These are phyloP conservation scores for Periphyllus acericola DNA, from an alignment of 2,888 invertebrate species.

Conservation along the genomic window DNA sequence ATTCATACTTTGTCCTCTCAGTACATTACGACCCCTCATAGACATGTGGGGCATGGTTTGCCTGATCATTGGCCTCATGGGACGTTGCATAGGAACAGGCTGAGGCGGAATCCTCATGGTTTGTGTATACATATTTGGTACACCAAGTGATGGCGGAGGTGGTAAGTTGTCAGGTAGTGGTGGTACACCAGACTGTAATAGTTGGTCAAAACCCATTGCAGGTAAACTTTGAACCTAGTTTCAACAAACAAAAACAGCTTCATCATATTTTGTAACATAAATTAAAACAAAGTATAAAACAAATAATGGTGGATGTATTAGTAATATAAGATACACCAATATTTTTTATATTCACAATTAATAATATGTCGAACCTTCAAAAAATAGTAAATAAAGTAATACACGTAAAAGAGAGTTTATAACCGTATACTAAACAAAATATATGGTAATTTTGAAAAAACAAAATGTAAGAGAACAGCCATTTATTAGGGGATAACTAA, in stretches of 20 bases:
- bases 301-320: no score
- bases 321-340: no score
- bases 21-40: conserved; percentile 20
- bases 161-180: conserved; percentile 21
- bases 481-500: no score
- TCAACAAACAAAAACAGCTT: not conserved
- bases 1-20: conserved; percentile 32
- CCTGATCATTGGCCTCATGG: conserved; percentile 43
- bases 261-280: not conserved
- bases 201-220: conserved; percentile 47
- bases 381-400: no score
- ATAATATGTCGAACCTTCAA: no score
- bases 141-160: not conserved
- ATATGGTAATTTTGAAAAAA: no score
- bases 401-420: no score
- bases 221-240: conserved; percentile 57
- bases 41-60: not conserved
- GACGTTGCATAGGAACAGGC: conserved; percentile 41
- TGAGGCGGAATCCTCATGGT: conserved; percentile 40
- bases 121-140: conserved; percentile 46
- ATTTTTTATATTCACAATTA: no score
- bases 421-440: no score
- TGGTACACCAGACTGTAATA: conserved; percentile 39
- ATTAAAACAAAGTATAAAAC: not conserved
- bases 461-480: no score